A percentile compares a stretch with the other conserved stretches of the same genome.
phyloP scores from a whole-genome alignment of 2,797 vertebrate species.

The Saxicola maurus region DNA sequence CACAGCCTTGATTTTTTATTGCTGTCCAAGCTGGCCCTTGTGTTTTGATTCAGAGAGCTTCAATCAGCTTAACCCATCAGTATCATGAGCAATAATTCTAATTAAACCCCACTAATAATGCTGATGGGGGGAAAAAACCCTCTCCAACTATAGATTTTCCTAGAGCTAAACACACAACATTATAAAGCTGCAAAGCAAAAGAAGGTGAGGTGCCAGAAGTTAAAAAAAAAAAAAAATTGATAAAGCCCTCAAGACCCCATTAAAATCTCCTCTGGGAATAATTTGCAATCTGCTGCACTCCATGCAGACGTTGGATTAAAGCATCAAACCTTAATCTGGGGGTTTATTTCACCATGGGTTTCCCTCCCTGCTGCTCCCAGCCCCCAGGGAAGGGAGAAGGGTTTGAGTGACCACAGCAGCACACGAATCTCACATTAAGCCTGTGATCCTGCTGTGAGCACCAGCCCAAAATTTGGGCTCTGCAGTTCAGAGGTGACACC shows the following conservation, averaged over 20 bases:
- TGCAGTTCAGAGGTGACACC: not conserved
- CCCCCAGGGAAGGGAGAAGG: not conserved
- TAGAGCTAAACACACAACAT: not conserved
- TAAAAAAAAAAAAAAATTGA: not conserved
- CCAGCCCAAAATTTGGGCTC: not conserved
- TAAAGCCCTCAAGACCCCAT: not conserved
- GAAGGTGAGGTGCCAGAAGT: not conserved
- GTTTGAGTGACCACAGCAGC: not conserved
- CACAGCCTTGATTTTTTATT: not conserved
- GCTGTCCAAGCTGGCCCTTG: not conserved
- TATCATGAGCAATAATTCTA: not conserved
- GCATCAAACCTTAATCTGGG: not conserved
- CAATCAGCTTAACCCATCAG: not conserved
- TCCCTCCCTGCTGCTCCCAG: not conserved
- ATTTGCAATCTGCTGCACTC: not conserved
- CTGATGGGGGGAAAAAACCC: not conserved
- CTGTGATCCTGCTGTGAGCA: not conserved
- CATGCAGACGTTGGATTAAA: not conserved
- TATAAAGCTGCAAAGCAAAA: not conserved
- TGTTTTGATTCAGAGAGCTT: not conserved
- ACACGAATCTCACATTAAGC: rapidly evolving
- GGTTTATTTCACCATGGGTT: not conserved
- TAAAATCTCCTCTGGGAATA: not conserved
- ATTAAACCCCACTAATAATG: not conserved
- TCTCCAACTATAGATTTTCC: not conserved